These are phyloP conservation scores for Falco berigora DNA, from an alignment of 2,797 vertebrate genomes.

Conservation along the genomic window DNA sequence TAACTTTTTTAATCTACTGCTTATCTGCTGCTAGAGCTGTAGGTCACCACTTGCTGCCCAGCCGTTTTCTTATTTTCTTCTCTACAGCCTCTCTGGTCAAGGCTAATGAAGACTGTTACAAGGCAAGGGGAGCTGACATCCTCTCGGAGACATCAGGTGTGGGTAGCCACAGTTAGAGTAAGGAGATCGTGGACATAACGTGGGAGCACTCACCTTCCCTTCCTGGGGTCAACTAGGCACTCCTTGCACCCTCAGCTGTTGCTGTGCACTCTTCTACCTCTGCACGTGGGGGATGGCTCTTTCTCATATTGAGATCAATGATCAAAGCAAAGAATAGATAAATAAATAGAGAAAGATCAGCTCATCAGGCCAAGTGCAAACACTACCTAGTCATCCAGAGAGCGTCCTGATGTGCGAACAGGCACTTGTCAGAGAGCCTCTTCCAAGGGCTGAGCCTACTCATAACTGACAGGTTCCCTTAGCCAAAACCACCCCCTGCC, in stretches of 20 bases:
- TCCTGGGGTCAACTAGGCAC: background rate
- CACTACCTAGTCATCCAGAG: background rate
- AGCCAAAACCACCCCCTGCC: background rate
- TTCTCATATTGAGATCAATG: background rate
- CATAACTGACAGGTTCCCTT: background rate
- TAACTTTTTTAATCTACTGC: background rate
- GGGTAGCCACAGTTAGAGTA: background rate
- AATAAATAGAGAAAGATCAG: conserved; percentile 11
- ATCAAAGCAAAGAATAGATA: background rate
- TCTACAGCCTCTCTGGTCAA: background rate
- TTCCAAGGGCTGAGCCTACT: background rate
- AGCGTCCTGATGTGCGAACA: background rate
- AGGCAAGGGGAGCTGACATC: background rate
- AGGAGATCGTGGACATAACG: background rate
- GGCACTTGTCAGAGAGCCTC: background rate
- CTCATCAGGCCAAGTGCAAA: background rate
- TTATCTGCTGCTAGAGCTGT: background rate
- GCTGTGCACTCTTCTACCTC: background rate
- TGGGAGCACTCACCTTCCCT: background rate
- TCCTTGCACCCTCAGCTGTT: background rate
- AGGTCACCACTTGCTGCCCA: background rate
- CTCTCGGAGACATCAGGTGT: background rate
- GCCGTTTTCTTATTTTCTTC: background rate
- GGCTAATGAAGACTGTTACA: background rate
- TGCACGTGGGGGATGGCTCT: background rate